Conservation (phyloP, 2,113 vertebrate genomes). For the Protomyctophum bolini region DNA sequence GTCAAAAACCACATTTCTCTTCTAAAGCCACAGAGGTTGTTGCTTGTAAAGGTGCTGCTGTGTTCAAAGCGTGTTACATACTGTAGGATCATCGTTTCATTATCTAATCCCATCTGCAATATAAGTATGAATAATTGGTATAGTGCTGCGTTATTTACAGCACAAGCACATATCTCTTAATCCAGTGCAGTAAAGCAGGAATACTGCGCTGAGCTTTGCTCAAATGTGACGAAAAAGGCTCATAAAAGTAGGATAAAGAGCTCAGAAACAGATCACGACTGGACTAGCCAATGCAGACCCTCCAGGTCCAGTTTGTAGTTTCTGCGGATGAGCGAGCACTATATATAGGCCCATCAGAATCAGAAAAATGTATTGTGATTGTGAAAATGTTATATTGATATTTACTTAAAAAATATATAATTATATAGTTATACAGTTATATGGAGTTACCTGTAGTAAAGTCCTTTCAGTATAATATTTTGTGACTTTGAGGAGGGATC, state of each 20-base stretch:
- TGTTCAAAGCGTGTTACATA: constrained; percentile 25
- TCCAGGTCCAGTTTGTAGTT: neutral
- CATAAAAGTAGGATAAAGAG: neutral
- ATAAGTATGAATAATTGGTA: neutral
- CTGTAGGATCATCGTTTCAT: too few relatives aligned
- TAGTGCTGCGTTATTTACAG: neutral
- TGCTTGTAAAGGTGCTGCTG: constrained; percentile 46
- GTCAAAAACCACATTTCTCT: constrained; percentile 34
- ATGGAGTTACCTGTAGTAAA: neutral
- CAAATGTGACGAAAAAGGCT: too few relatives aligned
- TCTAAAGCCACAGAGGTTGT: constrained; percentile 15
- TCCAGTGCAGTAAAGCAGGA: too few relatives aligned
- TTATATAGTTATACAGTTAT: neutral
- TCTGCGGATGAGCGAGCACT: neutral
- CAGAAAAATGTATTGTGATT: neutral
- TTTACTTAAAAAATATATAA: neutral
- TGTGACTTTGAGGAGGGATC: constrained; percentile 61
- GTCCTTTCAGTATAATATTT: neutral
- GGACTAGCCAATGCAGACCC: neutral
- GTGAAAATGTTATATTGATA: neutral
- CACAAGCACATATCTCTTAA: too few relatives aligned
- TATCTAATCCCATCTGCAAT: too few relatives aligned
- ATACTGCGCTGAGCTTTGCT: too few relatives aligned
- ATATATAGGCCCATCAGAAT: neutral
- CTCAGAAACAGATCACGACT: neutral